Evolutionary conservation across 2,888 invertebrate species (phyloP).

Genomic region (Drosophila mulleri): DNA sequence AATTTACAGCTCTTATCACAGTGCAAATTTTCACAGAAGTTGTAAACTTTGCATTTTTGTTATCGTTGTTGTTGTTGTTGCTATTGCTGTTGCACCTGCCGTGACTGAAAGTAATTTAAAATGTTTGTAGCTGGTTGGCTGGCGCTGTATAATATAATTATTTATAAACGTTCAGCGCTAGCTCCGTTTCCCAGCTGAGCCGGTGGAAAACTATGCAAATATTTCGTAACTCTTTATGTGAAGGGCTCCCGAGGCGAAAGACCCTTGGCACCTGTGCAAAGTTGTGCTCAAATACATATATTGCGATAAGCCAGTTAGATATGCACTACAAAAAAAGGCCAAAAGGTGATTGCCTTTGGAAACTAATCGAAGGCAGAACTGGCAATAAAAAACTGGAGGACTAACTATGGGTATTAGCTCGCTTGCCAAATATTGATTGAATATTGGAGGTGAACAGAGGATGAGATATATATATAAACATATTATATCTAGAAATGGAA

Average conservation of each 20-base stretch:
- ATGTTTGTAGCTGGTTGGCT: conserved; percentile 46
- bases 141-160: conserved; percentile 53
- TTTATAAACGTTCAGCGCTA: conserved; percentile 40
- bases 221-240: conserved; percentile 8
- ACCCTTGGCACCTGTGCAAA: background rate
- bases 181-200: conserved; percentile 22
- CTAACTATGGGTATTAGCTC: background rate
- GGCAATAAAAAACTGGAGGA: background rate
- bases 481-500: background rate
- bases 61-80: conserved; percentile 29
- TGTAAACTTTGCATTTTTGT: conserved; percentile 63
- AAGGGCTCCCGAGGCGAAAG: background rate
- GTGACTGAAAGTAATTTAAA: conserved; percentile 73
- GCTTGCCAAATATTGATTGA: conserved; percentile 2
- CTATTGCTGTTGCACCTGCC: conserved; percentile 44
- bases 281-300: conserved; percentile 27
- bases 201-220: conserved; percentile 48
- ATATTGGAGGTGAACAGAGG: background rate
- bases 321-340: background rate
- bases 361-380: background rate
- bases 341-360: conserved; percentile 2
- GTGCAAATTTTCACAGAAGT: conserved; percentile 49
- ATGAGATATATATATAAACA: background rate
- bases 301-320: conserved; percentile 32
- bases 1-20: conserved; percentile 57